Conservation (phyloP, 2,113 vertebrate genomes). For the Egretta garzetta region DNA sequence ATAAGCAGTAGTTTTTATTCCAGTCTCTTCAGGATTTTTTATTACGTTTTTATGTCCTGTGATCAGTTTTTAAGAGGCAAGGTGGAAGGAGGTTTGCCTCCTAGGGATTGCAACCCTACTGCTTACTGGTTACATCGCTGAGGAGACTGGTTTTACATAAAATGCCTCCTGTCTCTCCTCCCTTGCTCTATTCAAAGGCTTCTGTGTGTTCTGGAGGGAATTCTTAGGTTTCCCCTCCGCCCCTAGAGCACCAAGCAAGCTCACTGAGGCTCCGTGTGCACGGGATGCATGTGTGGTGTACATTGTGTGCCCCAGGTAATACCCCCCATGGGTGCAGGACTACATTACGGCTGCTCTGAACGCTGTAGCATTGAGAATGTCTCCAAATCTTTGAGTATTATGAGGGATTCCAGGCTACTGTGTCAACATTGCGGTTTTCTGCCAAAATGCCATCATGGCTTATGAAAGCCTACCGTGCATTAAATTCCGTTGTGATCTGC, state of each 20-base stretch:
- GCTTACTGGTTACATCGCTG: background rate
- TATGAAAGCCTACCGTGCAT: background rate
- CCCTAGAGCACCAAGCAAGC: background rate
- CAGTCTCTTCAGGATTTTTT: background rate
- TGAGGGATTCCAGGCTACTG: background rate
- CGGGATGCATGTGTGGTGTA: fast-evolving
- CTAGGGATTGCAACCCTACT: background rate
- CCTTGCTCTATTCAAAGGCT: background rate
- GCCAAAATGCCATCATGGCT: background rate
- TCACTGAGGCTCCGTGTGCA: fast-evolving
- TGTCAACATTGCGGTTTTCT: background rate
- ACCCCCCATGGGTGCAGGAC: fast-evolving
- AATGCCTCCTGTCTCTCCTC: background rate
- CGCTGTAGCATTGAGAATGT: background rate
- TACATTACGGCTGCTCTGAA: background rate
- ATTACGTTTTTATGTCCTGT: background rate
- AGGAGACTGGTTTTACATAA: background rate
- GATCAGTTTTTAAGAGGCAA: background rate
- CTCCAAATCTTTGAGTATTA: background rate
- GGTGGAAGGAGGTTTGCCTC: background rate
- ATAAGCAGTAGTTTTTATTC: background rate
- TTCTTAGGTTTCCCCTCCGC: background rate
- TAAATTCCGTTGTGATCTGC: background rate
- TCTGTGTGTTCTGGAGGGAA: background rate
- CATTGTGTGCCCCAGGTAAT: background rate